phyloP scores from a whole-genome alignment of 2,113 vertebrate species.

The Alligator mississippiensis region DNA sequence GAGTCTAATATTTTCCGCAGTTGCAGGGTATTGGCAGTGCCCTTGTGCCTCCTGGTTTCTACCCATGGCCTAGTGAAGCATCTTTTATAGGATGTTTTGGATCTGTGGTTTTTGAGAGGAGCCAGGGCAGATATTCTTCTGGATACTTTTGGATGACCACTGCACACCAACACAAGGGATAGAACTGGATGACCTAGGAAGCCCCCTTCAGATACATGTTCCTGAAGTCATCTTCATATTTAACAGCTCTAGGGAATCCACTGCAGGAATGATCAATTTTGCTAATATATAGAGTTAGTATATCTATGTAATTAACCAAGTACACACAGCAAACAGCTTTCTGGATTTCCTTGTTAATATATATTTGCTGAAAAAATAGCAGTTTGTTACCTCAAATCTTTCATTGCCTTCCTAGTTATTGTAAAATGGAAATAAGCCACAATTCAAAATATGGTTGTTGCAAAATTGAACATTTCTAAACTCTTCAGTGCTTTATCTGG shows the following conservation, averaged over 20 bases:
- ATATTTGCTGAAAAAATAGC: accelerated
- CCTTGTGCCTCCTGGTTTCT: too few species aligned
- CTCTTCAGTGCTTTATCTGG: background rate
- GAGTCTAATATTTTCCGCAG: too few species aligned
- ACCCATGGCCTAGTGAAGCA: too few species aligned
- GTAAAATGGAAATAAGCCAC: background rate
- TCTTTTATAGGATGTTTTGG: too few species aligned
- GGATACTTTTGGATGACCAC: too few species aligned
- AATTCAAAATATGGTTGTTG: background rate
- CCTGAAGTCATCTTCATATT: background rate
- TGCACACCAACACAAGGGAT: too few species aligned
- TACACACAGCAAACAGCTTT: accelerated
- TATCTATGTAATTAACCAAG: background rate
- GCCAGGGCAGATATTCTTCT: too few species aligned
- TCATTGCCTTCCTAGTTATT: background rate
- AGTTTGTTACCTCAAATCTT: background rate
- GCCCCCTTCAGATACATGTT: accelerated
- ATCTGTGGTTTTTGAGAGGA: too few species aligned
- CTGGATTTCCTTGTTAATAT: background rate
- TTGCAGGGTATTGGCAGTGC: too few species aligned
- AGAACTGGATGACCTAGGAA: too few species aligned
- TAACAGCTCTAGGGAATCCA: background rate
- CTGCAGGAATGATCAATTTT: background rate
- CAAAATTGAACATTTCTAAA: background rate
- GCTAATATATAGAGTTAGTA: background rate